Evolutionary conservation across 2,797 vertebrate species (phyloP).

Genomic region (Esox masquinongy): DNA sequence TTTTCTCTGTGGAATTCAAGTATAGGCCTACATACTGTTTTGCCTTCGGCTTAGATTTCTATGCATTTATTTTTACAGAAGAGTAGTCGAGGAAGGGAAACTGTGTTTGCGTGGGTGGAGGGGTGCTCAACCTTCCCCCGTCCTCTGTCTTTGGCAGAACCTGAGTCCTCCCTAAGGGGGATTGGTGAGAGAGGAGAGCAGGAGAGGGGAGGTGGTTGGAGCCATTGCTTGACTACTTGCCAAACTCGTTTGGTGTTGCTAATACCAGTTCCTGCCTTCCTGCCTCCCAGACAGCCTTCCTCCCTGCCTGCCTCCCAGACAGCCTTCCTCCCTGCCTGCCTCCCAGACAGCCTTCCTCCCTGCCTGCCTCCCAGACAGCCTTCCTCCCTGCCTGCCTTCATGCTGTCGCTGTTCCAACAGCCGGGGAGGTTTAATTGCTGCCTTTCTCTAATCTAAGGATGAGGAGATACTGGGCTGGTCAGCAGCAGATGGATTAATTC

Average conservation of each 20-base stretch:
- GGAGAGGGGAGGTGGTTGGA: slow-evolving; percentile 11
- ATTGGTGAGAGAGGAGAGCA: slow-evolving; percentile 24
- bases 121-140: slow-evolving; percentile 58
- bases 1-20: no score
- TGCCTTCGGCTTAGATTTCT: slow-evolving; percentile 50
- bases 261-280: slow-evolving; percentile 29
- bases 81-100: background rate
- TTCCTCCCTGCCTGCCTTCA: background rate
- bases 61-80: slow-evolving; percentile 41
- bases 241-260: slow-evolving; percentile 25
- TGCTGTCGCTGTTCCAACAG: slow-evolving; percentile 40
- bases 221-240: slow-evolving; percentile 30
- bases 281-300: background rate
- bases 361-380: background rate
- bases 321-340: background rate
- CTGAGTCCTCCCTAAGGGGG: slow-evolving; percentile 33
- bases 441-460: slow-evolving; percentile 27
- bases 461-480: background rate
- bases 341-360: background rate
- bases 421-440: slow-evolving; percentile 41
- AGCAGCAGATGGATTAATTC: slow-evolving; percentile 35
- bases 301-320: no score
- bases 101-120: slow-evolving; percentile 20
- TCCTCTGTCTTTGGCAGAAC: slow-evolving; percentile 53
- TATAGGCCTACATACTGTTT: slow-evolving; percentile 15